These are phyloP conservation scores for Drosophila ironensis DNA, from an alignment of 1,140 invertebrate genomes.

Conservation along the genomic window DNA sequence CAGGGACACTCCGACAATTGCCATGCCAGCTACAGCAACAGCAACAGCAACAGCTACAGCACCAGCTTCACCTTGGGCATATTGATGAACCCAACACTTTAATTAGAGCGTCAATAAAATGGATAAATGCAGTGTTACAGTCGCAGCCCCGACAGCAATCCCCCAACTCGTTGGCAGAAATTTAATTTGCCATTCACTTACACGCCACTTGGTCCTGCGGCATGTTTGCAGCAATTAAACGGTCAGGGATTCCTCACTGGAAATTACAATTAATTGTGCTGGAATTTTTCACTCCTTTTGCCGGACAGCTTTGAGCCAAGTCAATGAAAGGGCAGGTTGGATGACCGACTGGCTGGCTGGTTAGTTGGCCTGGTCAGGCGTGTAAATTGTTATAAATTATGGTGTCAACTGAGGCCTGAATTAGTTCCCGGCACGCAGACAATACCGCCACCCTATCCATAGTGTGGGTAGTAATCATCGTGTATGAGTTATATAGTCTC, in stretches of 20 bases:
- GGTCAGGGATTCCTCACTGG: conserved; percentile 3
- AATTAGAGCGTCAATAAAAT: conserved; percentile 75
- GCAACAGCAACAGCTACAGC: too few species aligned
- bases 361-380: conserved; percentile 20
- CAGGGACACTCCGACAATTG: conserved; percentile 7
- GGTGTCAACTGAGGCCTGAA: conserved; percentile 61
- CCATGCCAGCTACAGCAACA: conserved; percentile 29
- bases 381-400: conserved; percentile 68
- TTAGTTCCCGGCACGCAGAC: conserved; percentile 68
- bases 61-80: conserved; percentile 53
- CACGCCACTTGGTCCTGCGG: conserved; percentile 36
- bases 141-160: not conserved
- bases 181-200: conserved; percentile 38
- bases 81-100: conserved; percentile 55
- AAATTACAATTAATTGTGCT: conserved; percentile 40
- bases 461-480: too few species aligned
- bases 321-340: conserved; percentile 1
- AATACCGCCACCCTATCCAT: conserved; percentile 10
- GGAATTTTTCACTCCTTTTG: conserved; percentile 44
- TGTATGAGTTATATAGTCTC: too few species aligned
- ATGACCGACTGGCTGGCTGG: not conserved
- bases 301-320: conserved; percentile 16
- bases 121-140: conserved; percentile 39
- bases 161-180: conserved; percentile 10
- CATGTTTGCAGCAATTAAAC: conserved; percentile 39